These are phyloP conservation scores for Eonycteris spelaea DNA, from an alignment of 2,113 vertebrate species.

Conservation along the genomic window DNA sequence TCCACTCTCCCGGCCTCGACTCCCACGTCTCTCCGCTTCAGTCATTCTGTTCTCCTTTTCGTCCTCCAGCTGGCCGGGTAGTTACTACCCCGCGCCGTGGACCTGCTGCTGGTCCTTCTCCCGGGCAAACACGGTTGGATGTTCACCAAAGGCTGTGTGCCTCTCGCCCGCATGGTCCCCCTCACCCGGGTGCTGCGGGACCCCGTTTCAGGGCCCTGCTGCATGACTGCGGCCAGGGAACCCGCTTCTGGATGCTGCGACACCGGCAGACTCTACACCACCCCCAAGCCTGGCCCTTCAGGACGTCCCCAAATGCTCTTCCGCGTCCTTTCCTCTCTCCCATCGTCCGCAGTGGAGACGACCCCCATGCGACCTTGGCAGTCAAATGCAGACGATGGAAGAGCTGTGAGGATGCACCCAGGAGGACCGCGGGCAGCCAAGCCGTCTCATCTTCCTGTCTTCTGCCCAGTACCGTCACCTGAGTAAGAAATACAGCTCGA, in stretches of 20 bases:
- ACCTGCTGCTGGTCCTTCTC: background rate
- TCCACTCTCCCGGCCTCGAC: background rate
- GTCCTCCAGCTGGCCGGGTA: background rate
- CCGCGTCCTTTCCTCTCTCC: background rate
- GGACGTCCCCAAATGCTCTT: background rate
- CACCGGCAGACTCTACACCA: background rate
- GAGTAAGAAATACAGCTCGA: background rate
- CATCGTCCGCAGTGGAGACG: background rate
- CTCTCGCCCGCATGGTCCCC: no score
- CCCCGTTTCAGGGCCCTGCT: background rate
- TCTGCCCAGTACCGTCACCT: background rate
- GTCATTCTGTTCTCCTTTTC: background rate
- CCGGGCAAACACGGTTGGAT: background rate
- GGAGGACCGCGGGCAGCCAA: background rate
- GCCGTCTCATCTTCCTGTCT: background rate
- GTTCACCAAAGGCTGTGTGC: background rate
- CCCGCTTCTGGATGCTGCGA: background rate
- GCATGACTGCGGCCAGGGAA: background rate
- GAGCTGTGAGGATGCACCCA: background rate
- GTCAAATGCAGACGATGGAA: background rate
- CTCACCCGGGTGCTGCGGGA: background rate
- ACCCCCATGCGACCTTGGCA: background rate
- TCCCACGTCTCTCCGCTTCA: background rate
- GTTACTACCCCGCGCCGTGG: background rate
- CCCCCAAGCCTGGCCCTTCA: background rate